Percentiles rank a stretch among this genome's conserved stretches.
phyloP scores from a whole-genome alignment of 2,888 invertebrate species.

The Pseudanteris insignis region DNA sequence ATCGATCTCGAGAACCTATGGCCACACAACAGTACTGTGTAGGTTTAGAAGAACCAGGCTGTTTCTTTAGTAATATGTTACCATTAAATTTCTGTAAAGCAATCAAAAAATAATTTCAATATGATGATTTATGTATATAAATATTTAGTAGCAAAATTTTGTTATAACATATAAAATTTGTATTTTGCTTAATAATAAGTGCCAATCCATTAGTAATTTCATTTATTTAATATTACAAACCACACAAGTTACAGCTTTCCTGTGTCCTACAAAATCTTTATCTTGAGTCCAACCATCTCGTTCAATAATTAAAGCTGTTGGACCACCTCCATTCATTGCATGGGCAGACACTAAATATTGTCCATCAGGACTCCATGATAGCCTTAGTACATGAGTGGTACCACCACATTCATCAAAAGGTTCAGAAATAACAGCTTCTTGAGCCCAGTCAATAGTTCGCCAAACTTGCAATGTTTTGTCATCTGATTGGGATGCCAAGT shows the following conservation, averaged over 20 bases:
- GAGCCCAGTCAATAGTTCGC: constrained; percentile 95
- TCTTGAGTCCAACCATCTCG: constrained; percentile 93
- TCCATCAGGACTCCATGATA: constrained; percentile 98
- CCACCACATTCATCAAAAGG: constrained; percentile 89
- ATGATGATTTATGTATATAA: too few relatives aligned
- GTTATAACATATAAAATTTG: too few relatives aligned
- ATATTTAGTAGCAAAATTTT: too few relatives aligned
- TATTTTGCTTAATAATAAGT: too few relatives aligned
- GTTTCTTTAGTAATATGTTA: constrained; percentile 81
- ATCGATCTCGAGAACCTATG: constrained; percentile 92
- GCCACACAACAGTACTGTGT: constrained; percentile 89
- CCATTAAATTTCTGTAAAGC: constrained; percentile 83
- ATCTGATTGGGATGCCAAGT: constrained; percentile 95
- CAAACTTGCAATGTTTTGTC: constrained; percentile 94
- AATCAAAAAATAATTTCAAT: constrained; percentile 12
- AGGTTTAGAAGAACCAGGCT: constrained; percentile 70
- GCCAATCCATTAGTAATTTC: too few relatives aligned
- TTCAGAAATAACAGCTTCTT: constrained; percentile 86
- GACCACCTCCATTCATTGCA: constrained; percentile 98
- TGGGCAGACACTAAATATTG: constrained; percentile 96
- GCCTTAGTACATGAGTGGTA: constrained; percentile 90
- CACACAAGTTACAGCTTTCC: constrained; percentile 96
- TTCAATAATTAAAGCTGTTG: constrained; percentile 96
- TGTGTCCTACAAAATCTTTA: constrained; percentile 97
- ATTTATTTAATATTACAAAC: too few relatives aligned